Conservation (phyloP, 2,113 vertebrate species). For the Corythornis vintsioides region DNA sequence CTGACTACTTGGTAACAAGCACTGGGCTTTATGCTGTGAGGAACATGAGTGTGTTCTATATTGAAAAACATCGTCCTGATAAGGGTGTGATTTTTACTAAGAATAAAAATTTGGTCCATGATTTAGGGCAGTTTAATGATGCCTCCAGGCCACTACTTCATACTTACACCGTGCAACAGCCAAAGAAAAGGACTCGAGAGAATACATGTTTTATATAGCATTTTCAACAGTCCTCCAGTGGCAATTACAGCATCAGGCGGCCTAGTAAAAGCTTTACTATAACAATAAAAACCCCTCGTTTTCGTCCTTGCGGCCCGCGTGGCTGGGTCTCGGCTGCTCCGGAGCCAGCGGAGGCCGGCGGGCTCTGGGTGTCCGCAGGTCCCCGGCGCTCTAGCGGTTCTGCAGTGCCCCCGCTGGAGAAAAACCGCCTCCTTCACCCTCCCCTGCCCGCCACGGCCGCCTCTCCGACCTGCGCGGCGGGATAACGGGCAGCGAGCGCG, state of each 20-base stretch:
- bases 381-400: background rate
- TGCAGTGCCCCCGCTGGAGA: background rate
- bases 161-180: accelerated
- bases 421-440: accelerated
- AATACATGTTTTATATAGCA: background rate
- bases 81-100: background rate
- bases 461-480: accelerated
- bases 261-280: background rate
- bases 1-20: background rate
- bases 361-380: too few species aligned
- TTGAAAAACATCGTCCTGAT: background rate
- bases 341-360: accelerated
- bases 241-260: accelerated
- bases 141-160: background rate
- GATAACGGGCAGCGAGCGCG: background rate
- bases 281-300: accelerated
- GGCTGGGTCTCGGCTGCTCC: accelerated
- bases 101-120: background rate
- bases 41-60: background rate
- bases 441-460: accelerated
- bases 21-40: background rate
- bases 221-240: background rate
- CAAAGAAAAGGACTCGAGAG: accelerated
- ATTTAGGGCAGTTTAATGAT: background rate
- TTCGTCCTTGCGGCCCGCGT: accelerated